Conservation (phyloP, 2,888 invertebrate genomes). For the Alviniconcha strummeri region DNA sequence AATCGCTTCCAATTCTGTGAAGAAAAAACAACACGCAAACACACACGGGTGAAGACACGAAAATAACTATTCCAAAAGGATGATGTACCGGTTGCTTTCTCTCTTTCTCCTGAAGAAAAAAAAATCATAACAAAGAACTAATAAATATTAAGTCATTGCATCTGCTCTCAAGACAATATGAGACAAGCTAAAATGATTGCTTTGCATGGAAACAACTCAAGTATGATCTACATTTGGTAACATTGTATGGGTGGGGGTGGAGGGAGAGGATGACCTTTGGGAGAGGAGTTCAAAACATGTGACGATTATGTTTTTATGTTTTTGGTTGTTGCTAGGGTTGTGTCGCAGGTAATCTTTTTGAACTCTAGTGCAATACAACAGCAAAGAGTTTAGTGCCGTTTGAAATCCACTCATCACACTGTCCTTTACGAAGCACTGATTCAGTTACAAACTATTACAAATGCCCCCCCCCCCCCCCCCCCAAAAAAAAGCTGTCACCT, state of each 20-base stretch:
- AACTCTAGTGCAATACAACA: no score
- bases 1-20: no score
- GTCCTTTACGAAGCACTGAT: no score
- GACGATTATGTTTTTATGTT: no score
- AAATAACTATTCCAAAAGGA: neutral
- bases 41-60: neutral
- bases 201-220: conserved; percentile 2
- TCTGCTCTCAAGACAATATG: conserved; percentile 5
- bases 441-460: no score
- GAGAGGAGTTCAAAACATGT: no score
- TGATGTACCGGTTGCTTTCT: neutral
- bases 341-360: no score
- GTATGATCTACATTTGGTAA: neutral
- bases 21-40: neutral
- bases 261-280: neutral
- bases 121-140: neutral
- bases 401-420: no score
- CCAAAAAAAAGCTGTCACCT: no score
- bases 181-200: neutral
- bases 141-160: neutral
- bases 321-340: no score
- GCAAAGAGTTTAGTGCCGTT: no score
- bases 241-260: neutral
- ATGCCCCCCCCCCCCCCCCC: no score
- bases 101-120: neutral